Conservation (phyloP, 2,113 vertebrate species). For the Xenus cinereus region DNA sequence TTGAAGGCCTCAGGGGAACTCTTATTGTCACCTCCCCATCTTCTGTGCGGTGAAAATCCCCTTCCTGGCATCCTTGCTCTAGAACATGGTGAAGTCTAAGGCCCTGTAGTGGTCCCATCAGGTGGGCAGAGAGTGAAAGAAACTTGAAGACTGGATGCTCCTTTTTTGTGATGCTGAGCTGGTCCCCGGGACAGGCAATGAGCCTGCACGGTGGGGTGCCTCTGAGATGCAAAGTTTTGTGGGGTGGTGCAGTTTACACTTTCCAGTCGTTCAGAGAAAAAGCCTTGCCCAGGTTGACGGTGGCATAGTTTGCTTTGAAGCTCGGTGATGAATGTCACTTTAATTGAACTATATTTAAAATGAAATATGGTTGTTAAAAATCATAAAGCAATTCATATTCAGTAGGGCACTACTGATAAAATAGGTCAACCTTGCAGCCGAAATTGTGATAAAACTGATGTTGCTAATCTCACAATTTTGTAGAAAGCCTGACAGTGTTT, state of each 20-base stretch:
- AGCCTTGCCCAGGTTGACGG: not conserved
- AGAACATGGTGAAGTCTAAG: not conserved
- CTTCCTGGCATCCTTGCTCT: not conserved
- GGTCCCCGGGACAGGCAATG: not conserved
- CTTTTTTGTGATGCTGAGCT: not conserved
- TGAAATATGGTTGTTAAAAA: slow-evolving; percentile 51
- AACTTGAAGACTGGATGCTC: not conserved
- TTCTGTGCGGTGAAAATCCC: not conserved
- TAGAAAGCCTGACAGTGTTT: slow-evolving; percentile 44
- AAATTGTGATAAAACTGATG: slow-evolving; percentile 40
- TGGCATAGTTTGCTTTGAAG: slow-evolving; percentile 6
- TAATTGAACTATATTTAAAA: slow-evolving; percentile 43
- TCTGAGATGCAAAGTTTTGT: not conserved
- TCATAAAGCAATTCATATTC: slow-evolving; percentile 53
- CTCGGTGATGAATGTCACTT: not conserved
- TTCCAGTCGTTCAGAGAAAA: not conserved
- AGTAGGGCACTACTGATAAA: slow-evolving; percentile 45
- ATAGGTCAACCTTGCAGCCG: slow-evolving; percentile 46
- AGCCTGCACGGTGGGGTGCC: rapidly evolving
- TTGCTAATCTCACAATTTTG: slow-evolving; percentile 51
- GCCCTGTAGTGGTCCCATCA: not conserved
- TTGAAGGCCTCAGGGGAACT: not conserved
- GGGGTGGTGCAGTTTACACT: not conserved
- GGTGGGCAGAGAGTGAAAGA: not conserved
- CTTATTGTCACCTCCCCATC: not conserved